A percentile compares a stretch with the other conserved stretches of the same genome.
These are phyloP conservation scores for Drosophila orosa DNA, from an alignment of 1,140 invertebrate genomes.

Conservation along the genomic window DNA sequence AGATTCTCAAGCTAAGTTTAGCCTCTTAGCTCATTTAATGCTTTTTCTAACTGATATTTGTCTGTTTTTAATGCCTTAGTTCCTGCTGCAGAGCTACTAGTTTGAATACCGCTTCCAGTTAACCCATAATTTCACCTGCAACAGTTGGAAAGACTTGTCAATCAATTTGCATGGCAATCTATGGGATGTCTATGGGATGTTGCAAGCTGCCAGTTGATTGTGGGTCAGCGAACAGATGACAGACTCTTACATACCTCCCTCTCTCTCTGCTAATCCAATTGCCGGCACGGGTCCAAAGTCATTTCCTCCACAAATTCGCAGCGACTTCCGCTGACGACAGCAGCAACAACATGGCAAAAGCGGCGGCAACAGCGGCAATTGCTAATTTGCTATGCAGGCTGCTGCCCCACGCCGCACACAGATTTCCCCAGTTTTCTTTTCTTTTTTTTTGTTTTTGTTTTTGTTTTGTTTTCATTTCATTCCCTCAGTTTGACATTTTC, in stretches of 20 bases:
- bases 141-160: not conserved
- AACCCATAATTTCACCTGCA: not conserved
- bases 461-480: no score
- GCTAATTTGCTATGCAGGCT: conserved; percentile 77
- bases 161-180: conserved; percentile 20
- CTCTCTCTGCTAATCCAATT: conserved; percentile 27
- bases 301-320: conserved; percentile 79
- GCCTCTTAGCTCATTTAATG: no score
- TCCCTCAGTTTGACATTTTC: conserved; percentile 81
- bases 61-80: not conserved
- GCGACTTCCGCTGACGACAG: conserved; percentile 70
- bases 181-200: conserved; percentile 1
- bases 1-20: not conserved
- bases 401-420: not conserved
- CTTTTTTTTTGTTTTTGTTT: no score
- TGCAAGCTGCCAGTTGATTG: conserved; percentile 15
- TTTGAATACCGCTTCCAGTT: not conserved
- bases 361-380: conserved; percentile 53
- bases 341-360: conserved; percentile 17
- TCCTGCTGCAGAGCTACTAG: not conserved
- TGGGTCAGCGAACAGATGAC: conserved; percentile 34
- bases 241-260: conserved; percentile 8
- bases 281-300: conserved; percentile 52
- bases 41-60: not conserved
- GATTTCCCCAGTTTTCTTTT: conserved; percentile 15